These are phyloP conservation scores for Malurus alboscapulatus DNA, from an alignment of 2,113 vertebrate species.

Conservation along the genomic window DNA sequence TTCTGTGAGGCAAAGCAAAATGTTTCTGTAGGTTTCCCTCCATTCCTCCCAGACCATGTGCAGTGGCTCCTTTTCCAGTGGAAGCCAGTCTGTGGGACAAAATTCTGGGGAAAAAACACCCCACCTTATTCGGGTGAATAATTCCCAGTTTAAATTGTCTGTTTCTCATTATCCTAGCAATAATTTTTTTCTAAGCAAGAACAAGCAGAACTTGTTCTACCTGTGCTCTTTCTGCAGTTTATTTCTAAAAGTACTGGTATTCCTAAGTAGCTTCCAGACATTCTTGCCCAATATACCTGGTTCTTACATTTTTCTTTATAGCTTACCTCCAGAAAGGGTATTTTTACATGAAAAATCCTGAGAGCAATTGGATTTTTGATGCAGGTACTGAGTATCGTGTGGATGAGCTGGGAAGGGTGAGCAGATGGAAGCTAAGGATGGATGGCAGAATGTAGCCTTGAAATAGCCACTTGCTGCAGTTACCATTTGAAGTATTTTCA, in stretches of 20 bases:
- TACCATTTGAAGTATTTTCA: neutral
- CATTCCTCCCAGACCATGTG: neutral
- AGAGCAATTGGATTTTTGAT: neutral
- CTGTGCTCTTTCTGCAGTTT: neutral
- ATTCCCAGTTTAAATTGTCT: neutral
- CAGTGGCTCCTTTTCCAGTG: neutral
- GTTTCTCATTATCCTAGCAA: neutral
- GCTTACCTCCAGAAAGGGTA: neutral
- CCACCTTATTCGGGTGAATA: rapidly evolving
- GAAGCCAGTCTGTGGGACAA: neutral
- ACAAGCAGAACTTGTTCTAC: neutral
- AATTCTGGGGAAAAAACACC: neutral
- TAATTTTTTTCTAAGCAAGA: neutral
- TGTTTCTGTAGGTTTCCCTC: neutral
- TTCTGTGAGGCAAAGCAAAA: neutral
- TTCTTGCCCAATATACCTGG: neutral
- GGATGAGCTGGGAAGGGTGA: neutral
- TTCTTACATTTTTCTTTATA: neutral
- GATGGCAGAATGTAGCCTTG: neutral
- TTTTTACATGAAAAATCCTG: neutral
- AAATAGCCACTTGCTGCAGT: neutral
- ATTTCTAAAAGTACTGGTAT: neutral
- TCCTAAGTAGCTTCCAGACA: neutral
- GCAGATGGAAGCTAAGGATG: neutral
- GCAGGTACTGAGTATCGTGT: neutral